Evolutionary conservation across 1,140 invertebrate genomes (phyloP), one percentile per base, ranked within the genome.

Genomic region (Phenacoccus solenopsis): DNA sequence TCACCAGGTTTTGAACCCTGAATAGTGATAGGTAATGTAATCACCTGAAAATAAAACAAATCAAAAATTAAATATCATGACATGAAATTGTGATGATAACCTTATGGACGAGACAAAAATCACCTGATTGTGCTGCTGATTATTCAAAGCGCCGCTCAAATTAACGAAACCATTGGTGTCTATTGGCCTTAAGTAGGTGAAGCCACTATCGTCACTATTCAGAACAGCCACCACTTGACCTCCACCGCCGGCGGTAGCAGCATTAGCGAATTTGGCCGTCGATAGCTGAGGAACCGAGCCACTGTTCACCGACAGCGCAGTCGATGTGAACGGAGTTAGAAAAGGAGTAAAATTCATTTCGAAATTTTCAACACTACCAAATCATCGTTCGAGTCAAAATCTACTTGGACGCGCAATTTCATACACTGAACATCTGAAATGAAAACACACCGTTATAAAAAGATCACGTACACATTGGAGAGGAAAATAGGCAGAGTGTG

Each of bases 21-120:
- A 75, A 90, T 83, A 0, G 85, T 84, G 70, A 90, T 89, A 9
- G 88, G 88, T 74, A 90, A 76, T 1, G 87, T 88, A 69, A 90
- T 88, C 28, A 90, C 82, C 72, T 86, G 83, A 28, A 28, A 16
- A 56, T n/a, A n/a, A 49, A 49, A 9, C 16, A 16, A 16, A 49
- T 9, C 22, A 64, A 3, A 28, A 20, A 1, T 27, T 61, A 32
- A 38, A 30, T 12, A 24, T 0, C 9, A 16, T 0, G n/a, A 22
- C 13, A 64, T n/a, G 25, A 49, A 13, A 13, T 32, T 21, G 56
- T 28, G n/a, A 22, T 59, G 3, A n/a, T n/a, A n/a, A n/a, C n/a
- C n/a, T n/a, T n/a, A n/a, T n/a, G n/a, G n/a, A n/a, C n/a, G n/a
- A n/a, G n/a, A n/a, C n/a, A n/a, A n/a, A 72, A 70, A 20, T 69